A percentile compares a stretch with the other conserved stretches of the same genome.
Conservation (phyloP, 2,113 vertebrate genomes). For the Catharus minimus region DNA sequence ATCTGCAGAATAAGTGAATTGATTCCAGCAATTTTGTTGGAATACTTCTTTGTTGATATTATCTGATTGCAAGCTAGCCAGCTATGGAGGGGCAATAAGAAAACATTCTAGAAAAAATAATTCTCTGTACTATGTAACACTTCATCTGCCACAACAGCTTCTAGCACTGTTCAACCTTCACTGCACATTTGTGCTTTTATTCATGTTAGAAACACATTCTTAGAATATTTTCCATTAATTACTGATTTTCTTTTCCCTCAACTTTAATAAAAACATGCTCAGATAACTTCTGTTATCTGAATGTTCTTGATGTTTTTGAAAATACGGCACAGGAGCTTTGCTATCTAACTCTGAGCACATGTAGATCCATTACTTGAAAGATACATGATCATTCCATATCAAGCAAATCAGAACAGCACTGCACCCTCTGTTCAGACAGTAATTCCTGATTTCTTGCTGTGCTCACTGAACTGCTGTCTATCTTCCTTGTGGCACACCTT, state of each 20-base stretch:
- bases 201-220: not conserved
- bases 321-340: not conserved
- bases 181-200: not conserved
- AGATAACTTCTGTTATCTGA: not conserved
- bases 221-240: not conserved
- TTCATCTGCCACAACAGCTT: not conserved
- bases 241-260: not conserved
- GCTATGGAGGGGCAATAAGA: not conserved
- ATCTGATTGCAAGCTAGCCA: not conserved
- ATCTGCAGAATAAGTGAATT: not conserved
- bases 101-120: not conserved
- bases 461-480: not conserved
- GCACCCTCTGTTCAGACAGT: not conserved
- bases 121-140: not conserved
- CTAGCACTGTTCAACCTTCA: not conserved
- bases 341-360: not conserved
- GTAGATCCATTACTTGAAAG: not conserved
- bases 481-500: not conserved
- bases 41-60: not conserved
- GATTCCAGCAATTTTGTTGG: not conserved
- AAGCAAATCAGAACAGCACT: not conserved
- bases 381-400: not conserved
- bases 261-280: not conserved
- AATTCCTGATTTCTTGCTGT: not conserved
- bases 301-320: not conserved